Base-by-base conservation (phyloP, 2,888 invertebrate genomes). In the Cordilura impudica region DNA sequence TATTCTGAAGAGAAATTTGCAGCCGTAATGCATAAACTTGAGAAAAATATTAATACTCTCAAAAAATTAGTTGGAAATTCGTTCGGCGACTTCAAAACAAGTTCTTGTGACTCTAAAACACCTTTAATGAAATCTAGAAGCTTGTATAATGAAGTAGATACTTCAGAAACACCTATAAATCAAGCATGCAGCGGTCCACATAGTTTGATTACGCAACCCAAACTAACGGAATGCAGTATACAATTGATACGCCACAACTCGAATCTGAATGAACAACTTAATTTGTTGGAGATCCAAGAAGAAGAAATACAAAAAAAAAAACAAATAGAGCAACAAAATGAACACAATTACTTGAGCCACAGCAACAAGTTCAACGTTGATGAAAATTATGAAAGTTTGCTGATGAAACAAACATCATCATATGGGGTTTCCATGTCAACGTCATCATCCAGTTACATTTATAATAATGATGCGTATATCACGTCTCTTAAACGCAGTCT, bases 401-500 rank as follows among this genome's bases (percentile, higher is more conserved):
- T 83, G 14, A 71, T 83, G 31, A 76, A 81, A 14, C 79, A 83
- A 18, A 81, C 26, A 26, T 26, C 26, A 26, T 26, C 2, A 14
- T 14, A 63, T 12, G 49, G 74, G 0, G 19, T 29, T 6, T 26
- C 67, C 3, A 49, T 65, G 10, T 84, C 85, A 16, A 45, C 74
- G 0, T 31, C 51, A 1, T 49, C 75, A 2, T 84, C 84, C 3
- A 84, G 81, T 23, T 87, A 85, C 58, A 85, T 89, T 49, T 90
- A 90, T 76, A 88, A 85, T 69, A 86, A 89, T 66, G 90, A 90
- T 74, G 89, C 89, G 58, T 90, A 90, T 29, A 89, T 90, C 0
- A 86, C 86, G 63, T 89, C 90, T 0, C 75, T 90, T 5, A 89
- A 87, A 35, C 88, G 86, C 14, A 88, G 88, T 8, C 78, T 90